Evolutionary conservation across 2,797 vertebrate genomes (phyloP).

Genomic region (Takifugu ocellatus): DNA sequence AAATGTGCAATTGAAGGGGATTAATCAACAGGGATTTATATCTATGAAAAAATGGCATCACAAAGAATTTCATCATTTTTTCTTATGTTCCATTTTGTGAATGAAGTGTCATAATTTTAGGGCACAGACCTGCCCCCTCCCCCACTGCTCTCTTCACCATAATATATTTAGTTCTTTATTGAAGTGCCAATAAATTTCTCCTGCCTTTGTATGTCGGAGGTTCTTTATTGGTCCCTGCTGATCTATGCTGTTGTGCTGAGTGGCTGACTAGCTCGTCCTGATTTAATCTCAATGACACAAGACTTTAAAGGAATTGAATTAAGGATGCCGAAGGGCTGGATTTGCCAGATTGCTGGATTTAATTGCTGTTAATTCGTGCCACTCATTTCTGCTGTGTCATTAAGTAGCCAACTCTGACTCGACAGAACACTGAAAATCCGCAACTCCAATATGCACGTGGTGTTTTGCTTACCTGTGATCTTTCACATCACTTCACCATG

Average conservation of each 20-base stretch:
- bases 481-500: slow-evolving; percentile 3
- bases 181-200: slow-evolving; percentile 38
- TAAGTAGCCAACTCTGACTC: too few relatives aligned
- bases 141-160: slow-evolving; percentile 17
- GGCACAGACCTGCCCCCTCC: background rate
- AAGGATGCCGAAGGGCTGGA: slow-evolving; percentile 9
- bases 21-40: background rate
- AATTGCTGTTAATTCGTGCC: too few relatives aligned
- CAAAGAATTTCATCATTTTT: background rate
- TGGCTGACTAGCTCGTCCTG: slow-evolving; percentile 9
- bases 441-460: too few relatives aligned
- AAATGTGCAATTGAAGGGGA: too few relatives aligned
- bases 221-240: slow-evolving; percentile 47
- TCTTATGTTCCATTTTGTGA: slow-evolving; percentile 1
- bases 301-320: slow-evolving; percentile 26
- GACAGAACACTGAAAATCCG: too few relatives aligned
- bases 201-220: slow-evolving; percentile 33
- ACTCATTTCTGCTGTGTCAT: too few relatives aligned
- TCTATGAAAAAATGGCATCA: background rate
- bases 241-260: slow-evolving; percentile 21
- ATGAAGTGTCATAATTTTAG: background rate
- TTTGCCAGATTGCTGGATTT: background rate
- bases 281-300: slow-evolving; percentile 42
- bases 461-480: background rate
- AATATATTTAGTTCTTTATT: slow-evolving; percentile 48